Percentiles rank a stretch among this genome's conserved stretches.
phyloP scores from a whole-genome alignment of 2,797 vertebrate species.

The Melanotaenia trifasciata region DNA sequence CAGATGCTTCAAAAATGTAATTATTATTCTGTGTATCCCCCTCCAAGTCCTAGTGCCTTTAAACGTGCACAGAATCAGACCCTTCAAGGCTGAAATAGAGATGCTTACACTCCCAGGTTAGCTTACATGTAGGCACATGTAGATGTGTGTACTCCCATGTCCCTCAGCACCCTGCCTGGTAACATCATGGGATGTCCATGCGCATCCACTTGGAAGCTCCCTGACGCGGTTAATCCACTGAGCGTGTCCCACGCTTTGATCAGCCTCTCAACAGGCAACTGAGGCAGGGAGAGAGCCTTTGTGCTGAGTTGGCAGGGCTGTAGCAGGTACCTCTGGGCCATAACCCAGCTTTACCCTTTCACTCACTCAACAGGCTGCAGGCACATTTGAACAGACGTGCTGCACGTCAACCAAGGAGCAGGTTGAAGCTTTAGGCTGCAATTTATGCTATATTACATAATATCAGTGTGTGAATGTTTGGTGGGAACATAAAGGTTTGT shows the following conservation, averaged over 20 bases:
- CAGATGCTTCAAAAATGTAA: slow-evolving; percentile 34
- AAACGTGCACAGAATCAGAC: slow-evolving; percentile 36
- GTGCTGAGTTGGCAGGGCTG: slow-evolving; percentile 69
- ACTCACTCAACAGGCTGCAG: slow-evolving; percentile 41
- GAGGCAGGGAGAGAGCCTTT: slow-evolving; percentile 57
- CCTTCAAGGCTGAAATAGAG: neutral
- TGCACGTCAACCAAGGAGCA: neutral
- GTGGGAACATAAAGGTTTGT: neutral
- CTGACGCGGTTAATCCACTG: slow-evolving; percentile 62
- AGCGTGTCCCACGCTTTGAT: slow-evolving; percentile 60
- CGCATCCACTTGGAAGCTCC: slow-evolving; percentile 55
- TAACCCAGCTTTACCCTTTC: slow-evolving; percentile 57
- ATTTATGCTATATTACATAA: neutral
- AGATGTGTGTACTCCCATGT: slow-evolving; percentile 15
- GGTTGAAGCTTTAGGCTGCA: neutral
- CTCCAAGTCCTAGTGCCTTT: slow-evolving; percentile 10
- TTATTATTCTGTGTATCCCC: slow-evolving; percentile 25
- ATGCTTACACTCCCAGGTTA: slow-evolving; percentile 11
- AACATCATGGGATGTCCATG: slow-evolving; percentile 62
- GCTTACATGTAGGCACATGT: slow-evolving; percentile 11
- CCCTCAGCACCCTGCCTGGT: slow-evolving; percentile 36
- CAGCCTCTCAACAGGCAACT: slow-evolving; percentile 58
- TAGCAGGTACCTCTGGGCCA: slow-evolving; percentile 53
- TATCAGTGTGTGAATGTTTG: neutral
- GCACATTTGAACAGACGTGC: slow-evolving; percentile 12